Conservation (phyloP, 2,113 vertebrate genomes). For the Saguinus imperator region DNA sequence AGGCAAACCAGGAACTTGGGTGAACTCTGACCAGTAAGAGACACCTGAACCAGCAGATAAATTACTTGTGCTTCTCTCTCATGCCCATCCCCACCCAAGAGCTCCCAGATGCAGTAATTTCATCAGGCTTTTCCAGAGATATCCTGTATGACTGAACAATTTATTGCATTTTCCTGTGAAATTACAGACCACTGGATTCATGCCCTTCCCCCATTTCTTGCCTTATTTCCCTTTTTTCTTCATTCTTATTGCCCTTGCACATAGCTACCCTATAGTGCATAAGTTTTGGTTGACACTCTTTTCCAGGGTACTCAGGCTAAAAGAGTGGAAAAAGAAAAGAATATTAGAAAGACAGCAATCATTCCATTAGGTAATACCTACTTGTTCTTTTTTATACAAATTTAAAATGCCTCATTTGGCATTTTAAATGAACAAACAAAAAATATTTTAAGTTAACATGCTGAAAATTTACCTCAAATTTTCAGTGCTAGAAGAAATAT, state of each 20-base stretch:
- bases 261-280: background rate
- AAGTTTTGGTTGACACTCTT: background rate
- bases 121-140: background rate
- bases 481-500: background rate
- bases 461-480: background rate
- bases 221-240: background rate
- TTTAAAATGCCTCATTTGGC: background rate
- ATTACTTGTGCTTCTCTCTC: background rate
- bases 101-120: background rate
- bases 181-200: background rate
- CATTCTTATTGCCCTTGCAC: background rate
- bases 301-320: background rate
- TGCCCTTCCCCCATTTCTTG: too few species aligned
- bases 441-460: background rate
- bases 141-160: background rate
- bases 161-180: background rate
- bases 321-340: background rate
- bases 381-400: background rate
- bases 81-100: background rate
- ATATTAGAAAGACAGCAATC: background rate
- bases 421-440: background rate
- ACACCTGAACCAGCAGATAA: background rate
- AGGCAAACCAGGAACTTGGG: background rate
- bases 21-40: background rate
- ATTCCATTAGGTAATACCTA: background rate